Conservation (phyloP, 2,797 vertebrate genomes). For the Mus spretus region DNA sequence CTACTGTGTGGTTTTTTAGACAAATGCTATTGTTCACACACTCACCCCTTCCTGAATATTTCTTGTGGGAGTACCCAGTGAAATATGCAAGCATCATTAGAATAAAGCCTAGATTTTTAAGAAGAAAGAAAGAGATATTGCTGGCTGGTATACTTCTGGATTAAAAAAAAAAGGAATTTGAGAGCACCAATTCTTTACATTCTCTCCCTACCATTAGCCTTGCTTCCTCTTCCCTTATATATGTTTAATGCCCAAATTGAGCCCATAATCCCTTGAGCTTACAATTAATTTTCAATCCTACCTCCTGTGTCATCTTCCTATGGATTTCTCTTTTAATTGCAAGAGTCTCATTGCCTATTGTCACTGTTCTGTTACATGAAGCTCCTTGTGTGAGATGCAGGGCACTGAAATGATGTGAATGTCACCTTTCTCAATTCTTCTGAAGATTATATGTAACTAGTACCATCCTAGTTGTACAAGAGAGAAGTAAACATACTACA, state of each 20-base stretch:
- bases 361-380: conserved; percentile 23
- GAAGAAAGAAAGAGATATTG: conserved; percentile 54
- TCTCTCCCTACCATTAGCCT: not conserved
- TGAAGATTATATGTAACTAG: not conserved
- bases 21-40: conserved; percentile 8
- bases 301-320: not conserved
- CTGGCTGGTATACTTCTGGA: conserved; percentile 27
- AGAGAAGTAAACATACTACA: not conserved
- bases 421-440: not conserved
- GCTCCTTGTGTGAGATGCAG: not conserved
- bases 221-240: not conserved
- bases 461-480: not conserved
- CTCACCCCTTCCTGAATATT: not conserved
- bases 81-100: conserved; percentile 59
- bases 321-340: not conserved
- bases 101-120: conserved; percentile 57
- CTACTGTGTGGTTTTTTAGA: conserved; percentile 73
- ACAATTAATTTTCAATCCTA: not conserved
- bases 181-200: not conserved
- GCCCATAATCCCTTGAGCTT: not conserved
- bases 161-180: conserved; percentile 53
- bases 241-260: not conserved
- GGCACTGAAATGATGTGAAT: not conserved
- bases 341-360: not conserved
- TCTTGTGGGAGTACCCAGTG: conserved; percentile 63